Conservation (phyloP, 2,113 vertebrate species). For the Microcebus jonahi region DNA sequence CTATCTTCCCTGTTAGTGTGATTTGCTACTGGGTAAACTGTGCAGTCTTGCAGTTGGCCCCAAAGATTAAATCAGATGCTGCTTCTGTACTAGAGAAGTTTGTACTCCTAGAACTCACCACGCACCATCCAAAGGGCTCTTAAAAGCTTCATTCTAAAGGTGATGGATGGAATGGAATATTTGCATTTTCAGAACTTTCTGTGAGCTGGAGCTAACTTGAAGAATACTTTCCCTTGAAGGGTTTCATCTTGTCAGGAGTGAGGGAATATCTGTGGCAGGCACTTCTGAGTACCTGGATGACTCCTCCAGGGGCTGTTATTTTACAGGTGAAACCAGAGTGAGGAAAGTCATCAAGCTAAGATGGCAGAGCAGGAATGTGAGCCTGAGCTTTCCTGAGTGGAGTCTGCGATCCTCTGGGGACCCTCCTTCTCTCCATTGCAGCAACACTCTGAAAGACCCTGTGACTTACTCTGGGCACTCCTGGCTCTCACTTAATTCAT, state of each 20-base stretch:
- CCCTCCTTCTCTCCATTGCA: background rate
- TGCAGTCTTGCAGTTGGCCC: constrained; percentile 68
- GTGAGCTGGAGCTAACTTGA: background rate
- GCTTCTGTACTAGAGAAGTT: background rate
- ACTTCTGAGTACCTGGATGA: background rate
- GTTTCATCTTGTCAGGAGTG: background rate
- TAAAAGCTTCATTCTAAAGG: constrained; percentile 43
- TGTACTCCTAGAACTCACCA: background rate
- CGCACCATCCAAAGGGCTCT: background rate
- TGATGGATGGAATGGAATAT: background rate
- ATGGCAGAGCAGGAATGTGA: background rate
- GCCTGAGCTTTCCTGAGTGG: background rate
- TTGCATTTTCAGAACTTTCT: constrained; percentile 31
- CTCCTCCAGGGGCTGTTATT: background rate
- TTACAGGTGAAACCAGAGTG: background rate
- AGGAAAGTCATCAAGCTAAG: background rate
- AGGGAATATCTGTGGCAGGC: background rate
- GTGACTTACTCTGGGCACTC: background rate
- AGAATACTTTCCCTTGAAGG: background rate
- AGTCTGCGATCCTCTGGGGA: background rate
- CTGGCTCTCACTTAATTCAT: background rate
- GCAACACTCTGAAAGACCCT: background rate
- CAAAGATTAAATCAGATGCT: constrained; percentile 58
- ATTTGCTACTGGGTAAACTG: constrained; percentile 73
- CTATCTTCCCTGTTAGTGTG: constrained; percentile 72